A percentile compares a stretch with the other conserved stretches of the same genome.
Evolutionary conservation across 2,797 vertebrate species (phyloP).

Genomic region (Uromys caudimaculatus): DNA sequence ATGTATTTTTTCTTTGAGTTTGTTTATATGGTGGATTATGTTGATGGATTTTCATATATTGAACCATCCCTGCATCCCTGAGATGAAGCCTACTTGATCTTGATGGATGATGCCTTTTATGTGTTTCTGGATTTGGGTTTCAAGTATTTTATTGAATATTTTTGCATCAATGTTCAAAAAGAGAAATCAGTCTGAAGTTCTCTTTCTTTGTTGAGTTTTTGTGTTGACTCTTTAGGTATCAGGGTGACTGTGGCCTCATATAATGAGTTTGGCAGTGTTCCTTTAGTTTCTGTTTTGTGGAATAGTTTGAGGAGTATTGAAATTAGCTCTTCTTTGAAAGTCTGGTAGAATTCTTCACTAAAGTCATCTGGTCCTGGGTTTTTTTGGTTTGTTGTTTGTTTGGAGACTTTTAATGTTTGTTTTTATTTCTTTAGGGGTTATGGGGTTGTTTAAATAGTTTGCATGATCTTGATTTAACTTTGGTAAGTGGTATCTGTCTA

Average conservation of each 20-base stretch:
- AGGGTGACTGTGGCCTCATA: background rate
- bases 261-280: background rate
- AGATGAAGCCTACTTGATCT: background rate
- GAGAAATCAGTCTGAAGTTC: background rate
- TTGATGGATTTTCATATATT: background rate
- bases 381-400: no score
- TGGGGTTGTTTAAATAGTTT: background rate
- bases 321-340: background rate
- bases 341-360: background rate
- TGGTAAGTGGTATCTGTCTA: background rate
- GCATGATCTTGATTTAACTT: background rate
- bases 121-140: background rate
- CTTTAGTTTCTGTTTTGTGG: background rate
- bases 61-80: background rate
- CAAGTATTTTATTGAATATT: background rate
- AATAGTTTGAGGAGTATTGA: background rate
- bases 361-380: background rate
- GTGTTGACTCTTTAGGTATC: background rate
- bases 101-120: background rate
- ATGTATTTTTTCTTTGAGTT: background rate
- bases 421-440: background rate
- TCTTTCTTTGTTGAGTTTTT: background rate
- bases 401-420: background rate
- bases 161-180: background rate
- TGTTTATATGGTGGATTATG: background rate